These are phyloP conservation scores for Mellivora capensis DNA, from an alignment of 2,113 vertebrate genomes.

Conservation along the genomic window DNA sequence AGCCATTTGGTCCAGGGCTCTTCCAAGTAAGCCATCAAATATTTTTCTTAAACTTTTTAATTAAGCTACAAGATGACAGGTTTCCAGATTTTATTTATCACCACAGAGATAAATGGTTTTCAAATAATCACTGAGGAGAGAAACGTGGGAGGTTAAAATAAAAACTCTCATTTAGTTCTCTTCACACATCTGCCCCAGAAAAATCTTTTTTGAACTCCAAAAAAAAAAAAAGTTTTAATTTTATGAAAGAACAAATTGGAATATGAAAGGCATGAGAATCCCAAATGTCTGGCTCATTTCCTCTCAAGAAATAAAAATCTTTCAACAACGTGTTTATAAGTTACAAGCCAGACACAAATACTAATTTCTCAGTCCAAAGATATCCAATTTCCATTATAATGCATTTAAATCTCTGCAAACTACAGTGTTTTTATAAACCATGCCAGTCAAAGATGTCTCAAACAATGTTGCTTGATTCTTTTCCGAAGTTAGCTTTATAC, in stretches of 20 bases:
- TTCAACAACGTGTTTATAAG: constrained; percentile 42
- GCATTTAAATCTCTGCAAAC: constrained; percentile 61
- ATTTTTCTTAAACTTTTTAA: constrained; percentile 70
- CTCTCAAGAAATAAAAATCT: constrained; percentile 57
- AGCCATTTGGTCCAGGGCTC: constrained; percentile 13
- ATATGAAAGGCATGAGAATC: constrained; percentile 54
- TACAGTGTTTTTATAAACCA: constrained; percentile 55
- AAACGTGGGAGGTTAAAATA: constrained; percentile 67
- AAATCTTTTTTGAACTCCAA: constrained; percentile 57
- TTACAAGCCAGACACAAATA: constrained; percentile 59
- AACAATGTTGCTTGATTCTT: constrained; percentile 56
- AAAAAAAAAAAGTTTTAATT: neutral
- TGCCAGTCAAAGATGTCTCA: constrained; percentile 60
- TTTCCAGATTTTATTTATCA: constrained; percentile 69
- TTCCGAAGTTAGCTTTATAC: constrained; percentile 47
- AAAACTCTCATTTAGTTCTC: constrained; percentile 63
- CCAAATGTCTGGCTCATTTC: constrained; percentile 53
- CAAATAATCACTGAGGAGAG: constrained; percentile 65
- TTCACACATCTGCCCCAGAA: constrained; percentile 62
- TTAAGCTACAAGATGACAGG: constrained; percentile 69
- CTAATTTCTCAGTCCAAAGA: constrained; percentile 58
- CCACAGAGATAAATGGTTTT: constrained; percentile 61
- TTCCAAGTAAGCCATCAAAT: constrained; percentile 45
- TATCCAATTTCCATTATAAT: constrained; percentile 60
- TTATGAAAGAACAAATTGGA: constrained; percentile 68